Conservation (phyloP, 92 coral and sea anemone species). For the Meandrina meandrites region DNA sequence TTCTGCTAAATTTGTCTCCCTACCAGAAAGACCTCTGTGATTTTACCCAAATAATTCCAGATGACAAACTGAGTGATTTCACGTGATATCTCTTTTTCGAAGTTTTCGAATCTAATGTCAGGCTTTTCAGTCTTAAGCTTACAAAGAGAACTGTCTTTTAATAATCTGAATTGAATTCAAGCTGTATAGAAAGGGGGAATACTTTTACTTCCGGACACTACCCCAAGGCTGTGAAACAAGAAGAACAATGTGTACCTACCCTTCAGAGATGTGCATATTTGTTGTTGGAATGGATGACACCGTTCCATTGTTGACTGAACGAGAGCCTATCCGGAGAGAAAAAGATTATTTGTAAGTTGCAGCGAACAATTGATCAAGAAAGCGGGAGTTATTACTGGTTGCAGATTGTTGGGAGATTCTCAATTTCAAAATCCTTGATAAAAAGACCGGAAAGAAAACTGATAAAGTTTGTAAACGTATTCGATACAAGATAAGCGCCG, state of each 20-base stretch:
- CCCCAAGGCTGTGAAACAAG: background rate
- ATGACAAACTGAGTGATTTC: too few species aligned
- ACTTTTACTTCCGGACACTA: too few species aligned
- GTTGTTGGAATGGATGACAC: conserved; percentile 66
- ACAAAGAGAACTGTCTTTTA: too few species aligned
- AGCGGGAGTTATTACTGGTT: background rate
- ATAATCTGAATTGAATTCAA: too few species aligned
- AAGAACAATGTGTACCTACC: conserved; percentile 58
- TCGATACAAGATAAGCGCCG: too few species aligned
- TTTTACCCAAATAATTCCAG: background rate
- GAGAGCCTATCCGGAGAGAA: conserved; percentile 6
- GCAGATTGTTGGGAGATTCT: background rate
- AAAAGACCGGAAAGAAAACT: too few species aligned
- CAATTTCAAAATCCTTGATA: background rate
- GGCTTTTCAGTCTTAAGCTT: too few species aligned
- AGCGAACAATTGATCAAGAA: background rate
- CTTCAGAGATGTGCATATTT: conserved; percentile 77
- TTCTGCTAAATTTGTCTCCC: too few species aligned
- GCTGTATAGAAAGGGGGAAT: too few species aligned
- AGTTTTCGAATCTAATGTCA: too few species aligned
- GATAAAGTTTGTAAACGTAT: too few species aligned
- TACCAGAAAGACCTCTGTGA: background rate
- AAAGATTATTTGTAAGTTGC: background rate
- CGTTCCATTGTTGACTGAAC: conserved; percentile 35
- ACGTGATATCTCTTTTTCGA: too few species aligned